phyloP scores from a whole-genome alignment of 2,888 invertebrate genomes.

The Zygothrica quintamaculata region DNA sequence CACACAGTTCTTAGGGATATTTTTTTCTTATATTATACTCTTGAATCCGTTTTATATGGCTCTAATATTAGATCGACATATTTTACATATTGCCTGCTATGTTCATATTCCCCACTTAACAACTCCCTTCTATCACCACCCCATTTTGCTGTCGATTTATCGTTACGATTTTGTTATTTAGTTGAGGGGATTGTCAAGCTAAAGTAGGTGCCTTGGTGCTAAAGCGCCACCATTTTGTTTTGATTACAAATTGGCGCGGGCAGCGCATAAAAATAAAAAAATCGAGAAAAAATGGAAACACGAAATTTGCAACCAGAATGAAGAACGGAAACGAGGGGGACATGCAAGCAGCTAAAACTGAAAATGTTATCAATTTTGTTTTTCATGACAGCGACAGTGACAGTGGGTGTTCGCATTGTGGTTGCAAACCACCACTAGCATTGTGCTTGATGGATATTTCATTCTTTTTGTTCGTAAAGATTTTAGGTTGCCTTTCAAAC shows the following conservation, averaged over 20 bases:
- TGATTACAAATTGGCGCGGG: slow-evolving; percentile 78
- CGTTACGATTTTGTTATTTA: slow-evolving; percentile 71
- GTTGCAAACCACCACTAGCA: slow-evolving; percentile 57
- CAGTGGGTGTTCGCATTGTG: slow-evolving; percentile 45
- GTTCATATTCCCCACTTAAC: slow-evolving; percentile 31
- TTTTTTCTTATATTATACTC: slow-evolving; percentile 42
- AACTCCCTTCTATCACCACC: not conserved
- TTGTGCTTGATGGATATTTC: slow-evolving; percentile 42
- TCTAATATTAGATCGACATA: slow-evolving; percentile 71
- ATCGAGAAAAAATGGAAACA: not conserved
- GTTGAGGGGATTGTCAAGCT: slow-evolving; percentile 6
- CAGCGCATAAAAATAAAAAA: slow-evolving; percentile 33
- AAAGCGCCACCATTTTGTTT: slow-evolving; percentile 66
- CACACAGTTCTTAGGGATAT: not conserved
- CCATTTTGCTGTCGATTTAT: slow-evolving; percentile 49
- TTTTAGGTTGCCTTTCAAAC: slow-evolving; percentile 51
- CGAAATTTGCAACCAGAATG: no score
- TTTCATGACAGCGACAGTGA: slow-evolving; percentile 62
- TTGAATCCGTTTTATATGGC: slow-evolving; percentile 73
- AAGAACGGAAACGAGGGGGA: no score
- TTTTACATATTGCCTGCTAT: slow-evolving; percentile 63
- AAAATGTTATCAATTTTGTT: slow-evolving; percentile 77
- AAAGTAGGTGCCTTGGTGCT: slow-evolving; percentile 1
- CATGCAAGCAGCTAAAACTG: slow-evolving; percentile 45
- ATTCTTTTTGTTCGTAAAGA: slow-evolving; percentile 13